Evolutionary conservation across 2,888 invertebrate species (phyloP).

Genomic region (Prosopocoilus inquinatus): DNA sequence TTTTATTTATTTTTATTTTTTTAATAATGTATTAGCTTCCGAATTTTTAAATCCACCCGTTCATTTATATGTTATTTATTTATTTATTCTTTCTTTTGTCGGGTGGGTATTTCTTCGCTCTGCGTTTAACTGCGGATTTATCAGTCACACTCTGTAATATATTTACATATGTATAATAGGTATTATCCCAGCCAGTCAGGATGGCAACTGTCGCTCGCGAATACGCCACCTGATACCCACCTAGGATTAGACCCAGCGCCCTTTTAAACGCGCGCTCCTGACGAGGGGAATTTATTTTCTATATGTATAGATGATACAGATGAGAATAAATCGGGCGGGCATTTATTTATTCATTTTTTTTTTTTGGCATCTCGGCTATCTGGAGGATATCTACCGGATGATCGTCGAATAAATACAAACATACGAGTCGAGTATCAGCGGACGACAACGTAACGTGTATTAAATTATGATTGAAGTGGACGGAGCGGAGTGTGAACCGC

Average conservation of each 20-base stretch:
- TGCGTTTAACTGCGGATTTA: background rate
- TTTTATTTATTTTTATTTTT: no score
- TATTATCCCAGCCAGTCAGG: slow-evolving; percentile 30
- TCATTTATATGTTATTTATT: no score
- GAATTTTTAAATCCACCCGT: no score
- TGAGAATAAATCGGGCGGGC: slow-evolving; percentile 4
- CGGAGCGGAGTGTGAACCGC: slow-evolving; percentile 34
- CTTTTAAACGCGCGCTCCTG: slow-evolving; percentile 29
- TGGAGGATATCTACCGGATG: no score
- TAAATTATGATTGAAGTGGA: slow-evolving; percentile 35
- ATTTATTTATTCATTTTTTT: no score
- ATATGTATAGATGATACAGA: no score
- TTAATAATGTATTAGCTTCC: no score
- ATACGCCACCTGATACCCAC: slow-evolving; percentile 34
- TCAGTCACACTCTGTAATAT: slow-evolving; percentile 3
- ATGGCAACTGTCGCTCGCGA: slow-evolving; percentile 35
- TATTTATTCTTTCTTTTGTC: no score
- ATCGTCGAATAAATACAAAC: no score
- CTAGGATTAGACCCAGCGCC: slow-evolving; percentile 27
- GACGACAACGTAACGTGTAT: slow-evolving; percentile 27
- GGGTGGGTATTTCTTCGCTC: no score
- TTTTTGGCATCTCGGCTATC: no score
- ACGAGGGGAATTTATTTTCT: slow-evolving; percentile 9
- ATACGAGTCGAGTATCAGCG: slow-evolving; percentile 10
- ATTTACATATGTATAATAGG: slow-evolving; percentile 31